Conservation (phyloP, 2,797 vertebrate species). For the Parambassis ranga region DNA sequence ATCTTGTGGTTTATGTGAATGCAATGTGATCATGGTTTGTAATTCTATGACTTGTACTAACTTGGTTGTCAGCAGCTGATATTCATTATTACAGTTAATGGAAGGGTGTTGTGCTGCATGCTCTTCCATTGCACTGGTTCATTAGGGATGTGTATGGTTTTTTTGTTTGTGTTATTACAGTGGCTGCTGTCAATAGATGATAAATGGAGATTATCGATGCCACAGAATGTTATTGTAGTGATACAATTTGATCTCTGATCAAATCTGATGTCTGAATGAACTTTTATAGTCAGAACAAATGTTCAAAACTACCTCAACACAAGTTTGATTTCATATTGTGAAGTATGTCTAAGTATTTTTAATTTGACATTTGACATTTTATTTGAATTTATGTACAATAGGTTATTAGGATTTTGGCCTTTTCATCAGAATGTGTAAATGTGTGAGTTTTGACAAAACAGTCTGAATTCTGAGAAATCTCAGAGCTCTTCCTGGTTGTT, state of each 20-base stretch:
- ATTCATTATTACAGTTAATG: slow-evolving; percentile 25
- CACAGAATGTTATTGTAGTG: background rate
- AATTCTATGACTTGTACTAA: slow-evolving; percentile 42
- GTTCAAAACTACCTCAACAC: no score
- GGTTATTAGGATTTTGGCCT: no score
- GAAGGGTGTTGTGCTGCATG: background rate
- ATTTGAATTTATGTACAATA: no score
- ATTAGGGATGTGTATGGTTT: background rate
- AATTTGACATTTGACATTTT: no score
- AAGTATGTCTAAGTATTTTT: no score
- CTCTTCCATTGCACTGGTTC: slow-evolving; percentile 5
- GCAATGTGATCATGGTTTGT: slow-evolving; percentile 57
- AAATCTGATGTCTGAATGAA: no score
- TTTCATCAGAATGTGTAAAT: no score
- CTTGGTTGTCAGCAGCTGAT: slow-evolving; percentile 56
- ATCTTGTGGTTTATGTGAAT: slow-evolving; percentile 37
- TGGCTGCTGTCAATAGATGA: background rate
- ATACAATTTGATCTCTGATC: background rate
- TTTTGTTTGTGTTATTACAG: background rate
- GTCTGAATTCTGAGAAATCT: no score
- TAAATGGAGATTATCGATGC: background rate
- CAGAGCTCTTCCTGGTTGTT: no score
- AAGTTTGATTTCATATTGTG: no score
- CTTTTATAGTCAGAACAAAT: no score
- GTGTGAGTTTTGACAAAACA: no score